Evolutionary conservation across 2,113 vertebrate species (phyloP), one percentile per base, ranked within the genome.

Genomic region (Pholis gunnellus): DNA sequence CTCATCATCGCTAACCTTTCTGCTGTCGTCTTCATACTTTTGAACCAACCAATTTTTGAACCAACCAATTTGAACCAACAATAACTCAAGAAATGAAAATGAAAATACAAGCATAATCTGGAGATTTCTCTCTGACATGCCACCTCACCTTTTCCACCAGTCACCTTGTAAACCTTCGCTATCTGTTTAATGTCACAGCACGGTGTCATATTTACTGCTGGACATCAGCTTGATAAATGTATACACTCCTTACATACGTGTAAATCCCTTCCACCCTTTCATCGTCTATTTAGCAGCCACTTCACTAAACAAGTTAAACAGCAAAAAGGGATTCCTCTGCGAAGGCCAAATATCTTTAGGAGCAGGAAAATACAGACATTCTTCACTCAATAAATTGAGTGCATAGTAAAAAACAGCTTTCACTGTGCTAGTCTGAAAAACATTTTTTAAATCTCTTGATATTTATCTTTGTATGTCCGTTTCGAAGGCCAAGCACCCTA

Each of bases 201-300:
- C 66, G 81, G 83, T 54, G 83, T 65, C 50, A 77, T 56, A 56
- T 83, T 83, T 75, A 79, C 25, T 59, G 76, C 76, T 69, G 63
- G 65, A 61, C n/a, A 8, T 79, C 66, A 27, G 38, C 65, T 40
- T 61, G 81, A 86, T 60, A 90, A 86, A 76, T 57, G 0, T 25
- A 29, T 29, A 38, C 52, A 20, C 46, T 82, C 18, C 42, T 11
- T 7, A 72, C 54, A 25, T 18, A 18, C 61, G 13, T 1, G 54
- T 82, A 79, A 46, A 82, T 60, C 60, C 52, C 42, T n/a, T n/a
- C n/a, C n/a, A n/a, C 42, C 72, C 31, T 78, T 66, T 65, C 44
- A 40, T 65, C 0, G 64, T 80, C 68, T 80, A 9, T 44, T 79
- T 52, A 67, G 56, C n/a, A 20, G 20, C 25, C 72, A 48, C 27